Base-by-base conservation (phyloP, 37 sponge, comb jelly and placozoan genomes). In the Hormiphora californensis region DNA sequence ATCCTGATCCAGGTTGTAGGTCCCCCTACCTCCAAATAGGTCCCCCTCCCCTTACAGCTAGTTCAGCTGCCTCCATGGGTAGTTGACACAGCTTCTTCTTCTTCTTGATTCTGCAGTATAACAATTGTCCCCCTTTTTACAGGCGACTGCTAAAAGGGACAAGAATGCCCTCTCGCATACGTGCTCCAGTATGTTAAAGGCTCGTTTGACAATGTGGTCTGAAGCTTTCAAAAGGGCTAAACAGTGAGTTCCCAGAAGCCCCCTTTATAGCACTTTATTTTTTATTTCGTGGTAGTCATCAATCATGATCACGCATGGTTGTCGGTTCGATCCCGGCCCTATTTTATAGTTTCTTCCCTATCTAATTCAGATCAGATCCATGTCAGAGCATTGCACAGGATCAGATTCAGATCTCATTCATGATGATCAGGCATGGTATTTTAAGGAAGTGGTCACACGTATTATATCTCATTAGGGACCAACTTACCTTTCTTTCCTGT, bases 211-310 rank as follows among this genome's bases (percentile, higher is more conserved):
- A 28, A 73, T 73, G 81, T 73, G 81, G 81, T 73, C 41, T 36
- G 43, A 73, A n/a, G 81, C 81, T 39, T 73, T 43, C 81, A 28
- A 73, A 46, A 21, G 81, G 5, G 81, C 81, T 43, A 73, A 73
- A 41, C 41, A 73, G 81, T 73, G 23, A 73, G 81, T 57, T 4
- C 23, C 59, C 19, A n/a, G n/a, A n/a, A n/a, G n/a, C n/a, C n/a
- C n/a, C n/a, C n/a, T n/a, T n/a, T n/a, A n/a, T n/a, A n/a, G n/a
- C n/a, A n/a, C n/a, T n/a, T n/a, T n/a, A n/a, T n/a, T n/a, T n/a
- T n/a, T n/a, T n/a, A n/a, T n/a, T n/a, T n/a, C n/a, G n/a, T n/a
- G n/a, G n/a, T n/a, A n/a, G n/a, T n/a, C n/a, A n/a, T n/a, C n/a
- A n/a, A n/a, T n/a, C n/a, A n/a, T n/a, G n/a, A n/a, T n/a, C n/a